phyloP scores from a whole-genome alignment of 2,888 invertebrate species.

The Melikaiella ostensackeni region DNA sequence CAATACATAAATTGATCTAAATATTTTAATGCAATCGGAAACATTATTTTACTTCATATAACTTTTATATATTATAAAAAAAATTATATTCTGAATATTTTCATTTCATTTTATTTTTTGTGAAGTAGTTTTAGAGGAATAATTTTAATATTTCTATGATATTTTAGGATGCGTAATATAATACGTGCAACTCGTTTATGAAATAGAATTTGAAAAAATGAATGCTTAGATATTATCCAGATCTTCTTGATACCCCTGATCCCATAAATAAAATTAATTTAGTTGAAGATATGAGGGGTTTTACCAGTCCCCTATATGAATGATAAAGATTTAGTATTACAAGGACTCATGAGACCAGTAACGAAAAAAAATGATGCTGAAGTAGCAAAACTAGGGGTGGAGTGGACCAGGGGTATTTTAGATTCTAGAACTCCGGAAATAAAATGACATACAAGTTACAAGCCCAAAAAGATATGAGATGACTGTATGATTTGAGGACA shows the following conservation, averaged over 20 bases:
- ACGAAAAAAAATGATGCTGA: not conserved
- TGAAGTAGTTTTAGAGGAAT: not conserved
- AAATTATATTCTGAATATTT: not conserved
- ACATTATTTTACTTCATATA: too few species aligned
- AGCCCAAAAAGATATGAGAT: not conserved
- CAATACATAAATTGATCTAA: too few species aligned
- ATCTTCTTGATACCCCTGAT: not conserved
- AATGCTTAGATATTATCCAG: not conserved
- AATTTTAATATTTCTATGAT: not conserved
- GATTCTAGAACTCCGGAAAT: not conserved
- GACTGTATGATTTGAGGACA: too few species aligned
- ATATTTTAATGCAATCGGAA: too few species aligned
- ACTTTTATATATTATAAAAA: not conserved
- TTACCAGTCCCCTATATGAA: not conserved
- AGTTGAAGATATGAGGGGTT: not conserved
- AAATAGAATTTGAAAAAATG: not conserved
- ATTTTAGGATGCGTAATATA: not conserved
- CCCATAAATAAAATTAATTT: slow-evolving; percentile 16
- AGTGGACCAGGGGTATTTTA: not conserved
- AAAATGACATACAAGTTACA: not conserved
- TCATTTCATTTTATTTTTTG: not conserved
- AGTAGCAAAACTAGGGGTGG: not conserved
- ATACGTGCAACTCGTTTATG: not conserved
- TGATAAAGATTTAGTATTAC: slow-evolving; percentile 1
- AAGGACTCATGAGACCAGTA: slow-evolving; percentile 8